These are phyloP conservation scores for Drosophila eohydei DNA, from an alignment of 2,888 invertebrate genomes.

Conservation along the genomic window DNA sequence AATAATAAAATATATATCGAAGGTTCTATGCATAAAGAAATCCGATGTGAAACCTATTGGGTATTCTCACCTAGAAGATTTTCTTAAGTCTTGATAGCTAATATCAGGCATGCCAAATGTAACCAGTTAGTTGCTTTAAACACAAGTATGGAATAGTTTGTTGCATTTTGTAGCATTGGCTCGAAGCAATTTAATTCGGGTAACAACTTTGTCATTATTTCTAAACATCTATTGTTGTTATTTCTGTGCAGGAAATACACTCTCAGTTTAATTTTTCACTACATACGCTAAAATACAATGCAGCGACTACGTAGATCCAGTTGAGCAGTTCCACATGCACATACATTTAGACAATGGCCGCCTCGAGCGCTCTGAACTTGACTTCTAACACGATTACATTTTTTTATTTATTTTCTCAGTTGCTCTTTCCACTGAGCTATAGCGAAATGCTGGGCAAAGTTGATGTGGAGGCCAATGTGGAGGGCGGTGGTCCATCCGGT, in stretches of 20 bases:
- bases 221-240: conserved; percentile 46
- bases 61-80: background rate
- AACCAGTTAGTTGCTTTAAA: conserved; percentile 34
- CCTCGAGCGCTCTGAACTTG: conserved; percentile 61
- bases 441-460: conserved; percentile 90
- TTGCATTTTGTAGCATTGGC: conserved; percentile 49
- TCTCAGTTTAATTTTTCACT: conserved; percentile 47
- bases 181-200: conserved; percentile 53
- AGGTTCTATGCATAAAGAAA: background rate
- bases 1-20: background rate
- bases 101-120: conserved; percentile 19
- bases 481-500: conserved; percentile 90
- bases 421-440: conserved; percentile 94
- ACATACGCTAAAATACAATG: conserved; percentile 34
- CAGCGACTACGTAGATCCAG: conserved; percentile 22
- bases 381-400: conserved; percentile 49
- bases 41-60: background rate
- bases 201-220: conserved; percentile 66
- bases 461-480: conserved; percentile 92
- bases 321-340: conserved; percentile 20
- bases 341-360: conserved; percentile 53
- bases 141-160: conserved; percentile 55
- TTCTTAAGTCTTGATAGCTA: conserved; percentile 5
- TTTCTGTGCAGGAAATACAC: conserved; percentile 63
- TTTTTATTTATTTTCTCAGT: conserved; percentile 83